Base-by-base conservation (phyloP, 1,140 invertebrate species). In the Tachypleus tridentatus region DNA sequence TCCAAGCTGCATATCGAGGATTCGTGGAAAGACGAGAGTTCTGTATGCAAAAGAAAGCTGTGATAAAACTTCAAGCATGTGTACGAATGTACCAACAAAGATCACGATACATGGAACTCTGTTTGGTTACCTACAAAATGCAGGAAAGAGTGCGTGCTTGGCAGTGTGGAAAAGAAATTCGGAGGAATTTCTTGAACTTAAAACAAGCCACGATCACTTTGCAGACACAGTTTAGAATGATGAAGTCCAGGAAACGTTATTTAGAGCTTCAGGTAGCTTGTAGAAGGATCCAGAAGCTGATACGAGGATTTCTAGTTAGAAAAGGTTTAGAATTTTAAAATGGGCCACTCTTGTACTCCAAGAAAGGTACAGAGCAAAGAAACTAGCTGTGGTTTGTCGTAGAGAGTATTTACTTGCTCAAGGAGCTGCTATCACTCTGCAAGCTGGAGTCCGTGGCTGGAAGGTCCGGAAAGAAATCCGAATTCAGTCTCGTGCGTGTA, bases 401-500 rank as follows among this genome's bases (percentile, higher is more conserved):
- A 54, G n/a, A 54, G 7, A n/a, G 7, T 54, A 54, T 54, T n/a
- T 54, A 7, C 7, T 8, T 7, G 7, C n/a, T 7, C 53, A 54
- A 54, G 7, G n/a, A 54, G 53, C 53, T n/a, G 3, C 53, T 54
- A 7, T 54, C 53, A n/a, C n/a, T 54, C 7, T 54, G 7, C 53
- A 54, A 54, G 7, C 53, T 59, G 7, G 51, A n/a, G n/a, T 59
- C 50, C 53, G 53, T 5, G 47, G 29, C 5, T 47, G 48, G 3
- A 48, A 11, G 7, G 50, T 58, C n/a, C 49, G 61, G 11, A 5
- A 62, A 7, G 7, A 64, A 47, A 67, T 61, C n/a, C 9, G 49
- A 10, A 51, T 51, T 4, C 59, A 62, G n/a, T 65, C 61, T 51
- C 7, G 58, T 11, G 67, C 70, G 48, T 66, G 63, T 4, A 69